Evolutionary conservation across 2,113 vertebrate genomes (phyloP), one percentile per base, ranked within the genome.

Genomic region (Cyprinus carpio): DNA sequence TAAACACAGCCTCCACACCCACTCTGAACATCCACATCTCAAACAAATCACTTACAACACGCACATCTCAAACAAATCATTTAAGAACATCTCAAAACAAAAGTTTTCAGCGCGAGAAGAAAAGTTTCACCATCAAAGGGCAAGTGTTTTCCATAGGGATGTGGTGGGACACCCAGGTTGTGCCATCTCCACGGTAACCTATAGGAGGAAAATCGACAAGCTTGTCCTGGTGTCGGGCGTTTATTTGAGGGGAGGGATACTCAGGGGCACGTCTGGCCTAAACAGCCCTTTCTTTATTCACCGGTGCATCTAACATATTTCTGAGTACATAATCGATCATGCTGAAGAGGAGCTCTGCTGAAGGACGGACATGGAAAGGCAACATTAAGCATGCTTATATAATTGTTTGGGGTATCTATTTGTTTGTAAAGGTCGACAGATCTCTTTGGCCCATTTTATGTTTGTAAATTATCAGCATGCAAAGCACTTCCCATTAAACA

Each of bases 141-240:
- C 82, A 60, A 34, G 75, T 56, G 56, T 23, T 37, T 18, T 51
- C 37, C 51, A 76, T 49, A 80, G 84, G 75, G 81, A 78, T 29
- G 76, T 25, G 62, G 25, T 74, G 84, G 92, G 90, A 94, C 93
- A 94, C 94, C 94, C 94, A 94, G 93, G 93, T 91, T 90, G 94
- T 92, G 92, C 90, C 51, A 88, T 94, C 75, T 90, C 93, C 90
- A 92, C 89, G 92, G 92, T 67, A 90, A 94, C 92, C 85, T 80
- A 60, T 86, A 87, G 87, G 88, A 84, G 87, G 85, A 88, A 89
- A 90, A 88, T 88, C 88, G 87, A 90, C 91, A 90, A 89, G 90
- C 89, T 87, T 86, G 90, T 88, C 85, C 75, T 87, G 79, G 85
- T 88, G 87, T 87, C 85, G 64, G 87, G 85, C 78, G 25, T 88